A percentile compares a stretch with the other conserved stretches of the same genome.
Evolutionary conservation across 2,113 vertebrate species (phyloP).

Genomic region (Dasyurus viverrinus): DNA sequence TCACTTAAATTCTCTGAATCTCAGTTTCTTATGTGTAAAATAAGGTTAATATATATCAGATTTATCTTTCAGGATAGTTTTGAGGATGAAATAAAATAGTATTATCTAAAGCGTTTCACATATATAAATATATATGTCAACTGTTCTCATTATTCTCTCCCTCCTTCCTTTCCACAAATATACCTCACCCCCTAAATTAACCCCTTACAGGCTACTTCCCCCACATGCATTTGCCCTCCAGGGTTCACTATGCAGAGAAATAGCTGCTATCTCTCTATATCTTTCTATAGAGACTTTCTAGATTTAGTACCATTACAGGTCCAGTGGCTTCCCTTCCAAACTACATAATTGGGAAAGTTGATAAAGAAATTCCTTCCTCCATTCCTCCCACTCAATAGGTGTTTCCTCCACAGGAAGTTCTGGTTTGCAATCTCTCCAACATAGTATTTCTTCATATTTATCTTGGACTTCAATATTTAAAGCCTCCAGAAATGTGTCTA

Average conservation of each 20-base stretch:
- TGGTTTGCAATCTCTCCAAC: neutral
- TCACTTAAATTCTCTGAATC: neutral
- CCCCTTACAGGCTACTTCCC: neutral
- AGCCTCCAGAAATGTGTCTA: neutral
- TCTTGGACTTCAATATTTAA: neutral
- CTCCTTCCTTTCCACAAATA: neutral
- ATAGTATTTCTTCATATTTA: neutral
- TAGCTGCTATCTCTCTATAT: neutral
- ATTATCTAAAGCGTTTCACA: neutral
- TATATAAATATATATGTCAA: neutral
- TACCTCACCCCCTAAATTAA: neutral
- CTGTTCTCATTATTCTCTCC: neutral
- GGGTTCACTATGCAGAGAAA: neutral
- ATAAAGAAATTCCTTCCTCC: neutral
- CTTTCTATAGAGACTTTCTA: too few species aligned
- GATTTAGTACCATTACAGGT: neutral
- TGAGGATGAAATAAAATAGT: neutral
- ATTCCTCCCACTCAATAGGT: neutral
- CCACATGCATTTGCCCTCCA: neutral
- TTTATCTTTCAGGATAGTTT: neutral
- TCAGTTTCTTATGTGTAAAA: neutral
- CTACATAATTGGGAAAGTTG: neutral
- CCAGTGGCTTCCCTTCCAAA: neutral
- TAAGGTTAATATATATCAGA: neutral
- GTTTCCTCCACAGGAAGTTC: neutral